A percentile compares a stretch with the other conserved stretches of the same genome.
phyloP scores from a whole-genome alignment of 1,140 invertebrate genomes.

The Lasioglossum baleicum region DNA sequence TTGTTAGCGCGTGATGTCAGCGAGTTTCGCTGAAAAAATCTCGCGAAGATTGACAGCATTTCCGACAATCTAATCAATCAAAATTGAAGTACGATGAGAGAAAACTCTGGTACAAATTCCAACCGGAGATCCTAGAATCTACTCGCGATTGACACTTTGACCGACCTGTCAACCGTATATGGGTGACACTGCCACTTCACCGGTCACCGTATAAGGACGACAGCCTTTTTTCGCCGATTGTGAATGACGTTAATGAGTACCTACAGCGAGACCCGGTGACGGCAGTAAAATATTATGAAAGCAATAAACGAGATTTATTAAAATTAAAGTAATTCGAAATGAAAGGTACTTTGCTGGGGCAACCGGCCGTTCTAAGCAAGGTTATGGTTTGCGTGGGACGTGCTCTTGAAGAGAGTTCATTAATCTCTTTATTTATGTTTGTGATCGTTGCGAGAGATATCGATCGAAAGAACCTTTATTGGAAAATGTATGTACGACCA shows the following conservation, averaged over 20 bases:
- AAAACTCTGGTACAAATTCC: not conserved
- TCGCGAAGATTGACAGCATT: too few species aligned
- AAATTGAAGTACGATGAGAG: not conserved
- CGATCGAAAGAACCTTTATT: too few species aligned
- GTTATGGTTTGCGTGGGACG: too few species aligned
- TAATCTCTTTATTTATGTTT: too few species aligned
- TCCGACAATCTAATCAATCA: too few species aligned
- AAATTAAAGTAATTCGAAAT: not conserved
- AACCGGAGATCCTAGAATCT: not conserved
- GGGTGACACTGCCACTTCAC: not conserved
- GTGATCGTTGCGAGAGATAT: too few species aligned
- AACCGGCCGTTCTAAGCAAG: too few species aligned
- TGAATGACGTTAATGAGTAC: conserved; percentile 20
- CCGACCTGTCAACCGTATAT: not conserved
- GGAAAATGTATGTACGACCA: too few species aligned
- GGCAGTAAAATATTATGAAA: not conserved
- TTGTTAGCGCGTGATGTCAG: too few species aligned
- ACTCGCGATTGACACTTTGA: conserved; percentile 14
- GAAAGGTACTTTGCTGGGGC: too few species aligned
- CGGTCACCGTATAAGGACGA: not conserved
- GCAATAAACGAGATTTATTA: conserved; percentile 5
- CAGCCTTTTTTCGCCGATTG: not conserved
- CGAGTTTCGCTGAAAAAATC: too few species aligned
- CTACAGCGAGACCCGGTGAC: not conserved
- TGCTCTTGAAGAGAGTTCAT: too few species aligned